Evolutionary conservation across 2,888 invertebrate species (phyloP), one percentile per base, ranked within the genome.

Genomic region (Caenorhabditis sinica): DNA sequence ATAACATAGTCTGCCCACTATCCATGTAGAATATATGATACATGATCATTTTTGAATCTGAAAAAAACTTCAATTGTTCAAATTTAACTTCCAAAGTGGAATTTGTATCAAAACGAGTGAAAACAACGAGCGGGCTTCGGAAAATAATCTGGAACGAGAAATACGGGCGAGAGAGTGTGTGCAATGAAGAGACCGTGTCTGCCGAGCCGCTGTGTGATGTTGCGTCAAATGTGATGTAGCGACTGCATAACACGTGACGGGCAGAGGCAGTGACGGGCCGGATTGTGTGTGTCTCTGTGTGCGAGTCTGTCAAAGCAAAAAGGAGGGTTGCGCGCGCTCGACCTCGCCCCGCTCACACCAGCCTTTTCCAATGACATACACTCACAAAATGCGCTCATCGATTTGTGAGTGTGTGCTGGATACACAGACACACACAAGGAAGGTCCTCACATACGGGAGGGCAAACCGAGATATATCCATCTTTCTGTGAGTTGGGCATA

Each of bases 21-120:
- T 80, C 77, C 60, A 84, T 77, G 63, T 71, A 80, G 45, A 84
- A 84, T 68, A 84, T 76, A 25, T 76, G 60, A 53, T 76, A 84
- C 66, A 61, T 73, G 9, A 36, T 68, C 72, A 72, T 73, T 51
- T n/a, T 68, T 49, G 40, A 36, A 30, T 61, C 49, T 63, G 40
- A 69, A 69, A 77, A 20, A 49, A 56, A 56, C n/a, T 56, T n/a
- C 8, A 8, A 58, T 23, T 45, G n/a, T 20, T 33, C 5, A 40
- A 25, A 61, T 23, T 30, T 17, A 9, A 61, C 49, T 61, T 69
- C n/a, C 33, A 25, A 56, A 56, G 40, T 17, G 17, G 25, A 60
- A 45, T 40, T 28, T 17, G n/a, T 51, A 25, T 45, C 23, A 43
- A 60, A 72, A 60, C 72, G 72, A 72, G 73, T 61, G 25, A 61